Evolutionary conservation across 2,888 invertebrate species (phyloP), one percentile per base, ranked within the genome.

Genomic region (Pedicia rivosa): DNA sequence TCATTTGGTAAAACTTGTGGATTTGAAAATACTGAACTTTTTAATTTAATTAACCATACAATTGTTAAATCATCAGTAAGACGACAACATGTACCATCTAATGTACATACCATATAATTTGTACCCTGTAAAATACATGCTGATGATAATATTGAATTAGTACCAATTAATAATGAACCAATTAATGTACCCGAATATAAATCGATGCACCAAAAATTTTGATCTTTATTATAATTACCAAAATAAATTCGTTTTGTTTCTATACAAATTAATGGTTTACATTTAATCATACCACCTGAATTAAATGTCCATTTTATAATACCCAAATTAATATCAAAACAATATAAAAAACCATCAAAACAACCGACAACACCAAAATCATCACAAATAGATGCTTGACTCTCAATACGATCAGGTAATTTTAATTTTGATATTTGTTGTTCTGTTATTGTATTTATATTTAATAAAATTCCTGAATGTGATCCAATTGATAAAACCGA

Each of bases 361-460:
- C 83, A 77, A 13, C 87, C 87, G 14, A 86, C 73, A 40, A 78
- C 64, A 1, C 78, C 72, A 40, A 78, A 64, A 1, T 78, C 72
- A 46, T 58, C 56, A 4, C 63, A 50, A 15, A 57, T 47, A 10
- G 65, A 52, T 2, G 71, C 62, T 2, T 71, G 67, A 1, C 82
- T 77, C 58, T 88, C 86, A 20, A 90, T 70, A 35, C 86, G 67
- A 46, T 80, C 73, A 7, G 72, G 70, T 4, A 84, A 52, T 39
- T 52, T 50, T 13, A 72, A 41, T 29, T 56, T 48, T 10, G 70
- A 70, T 35, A 65, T 51, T 32, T 66, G 48, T 5, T 50, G 30
- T 0, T 79, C 78, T 24, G 63, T 66, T 13, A 55, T 46, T 1
- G 67, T 60, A 44, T 73, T 62, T 24, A 80, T 49, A 15, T 78